Conservation (phyloP, 2,888 invertebrate genomes). For the Cerastis rubricosa region DNA sequence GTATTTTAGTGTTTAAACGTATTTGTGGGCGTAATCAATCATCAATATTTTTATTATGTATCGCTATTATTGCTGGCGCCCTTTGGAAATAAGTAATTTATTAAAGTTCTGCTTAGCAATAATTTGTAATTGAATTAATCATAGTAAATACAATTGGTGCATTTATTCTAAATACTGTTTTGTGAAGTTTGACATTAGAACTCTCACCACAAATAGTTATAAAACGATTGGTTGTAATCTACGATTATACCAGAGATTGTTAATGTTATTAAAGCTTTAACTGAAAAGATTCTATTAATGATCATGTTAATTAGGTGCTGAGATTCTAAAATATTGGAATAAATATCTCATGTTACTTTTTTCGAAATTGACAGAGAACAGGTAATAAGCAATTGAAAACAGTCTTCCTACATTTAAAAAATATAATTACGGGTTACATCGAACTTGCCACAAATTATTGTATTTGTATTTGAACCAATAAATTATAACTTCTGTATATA, state of each 20-base stretch:
- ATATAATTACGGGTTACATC: slow-evolving; percentile 29
- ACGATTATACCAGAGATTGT: slow-evolving; percentile 1
- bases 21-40: slow-evolving; percentile 40
- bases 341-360: slow-evolving; percentile 3
- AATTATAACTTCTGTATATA: slow-evolving; percentile 5
- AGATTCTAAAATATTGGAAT: slow-evolving; percentile 1
- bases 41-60: slow-evolving; percentile 18
- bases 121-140: slow-evolving; percentile 19
- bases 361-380: background rate
- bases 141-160: slow-evolving; percentile 42
- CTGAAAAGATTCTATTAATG: background rate
- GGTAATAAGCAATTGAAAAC: background rate
- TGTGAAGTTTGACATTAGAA: slow-evolving; percentile 8
- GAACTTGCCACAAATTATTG: slow-evolving; percentile 34
- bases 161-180: slow-evolving; percentile 34
- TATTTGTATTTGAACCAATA: slow-evolving; percentile 25
- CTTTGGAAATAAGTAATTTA: slow-evolving; percentile 34
- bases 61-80: slow-evolving; percentile 32
- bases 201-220: background rate
- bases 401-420: slow-evolving; percentile 21
- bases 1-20: slow-evolving; percentile 40
- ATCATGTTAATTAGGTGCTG: slow-evolving; percentile 21
- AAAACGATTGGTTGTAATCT: slow-evolving; percentile 19
- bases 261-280: slow-evolving; percentile 28
- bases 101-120: slow-evolving; percentile 30